Base-by-base conservation (phyloP, 64 coral and sea anemone genomes). In the Cladopsammia gracilis region DNA sequence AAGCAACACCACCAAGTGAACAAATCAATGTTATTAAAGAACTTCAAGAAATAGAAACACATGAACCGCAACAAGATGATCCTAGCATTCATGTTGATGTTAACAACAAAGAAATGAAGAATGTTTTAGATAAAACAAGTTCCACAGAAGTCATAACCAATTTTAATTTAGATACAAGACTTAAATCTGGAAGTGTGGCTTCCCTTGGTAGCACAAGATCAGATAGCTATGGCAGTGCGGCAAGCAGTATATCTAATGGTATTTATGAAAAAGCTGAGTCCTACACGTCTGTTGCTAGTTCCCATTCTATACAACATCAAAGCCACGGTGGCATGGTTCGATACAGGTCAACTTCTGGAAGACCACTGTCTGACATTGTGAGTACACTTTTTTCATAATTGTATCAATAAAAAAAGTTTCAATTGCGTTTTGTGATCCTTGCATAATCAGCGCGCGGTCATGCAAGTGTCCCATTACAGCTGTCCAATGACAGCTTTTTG, bases 41-140 rank as follows among this genome's bases (percentile, higher is more conserved):
- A 76, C 23, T 75, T 74, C 54, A 83, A 75, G 52, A 75, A 66
- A 62, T 12, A 48, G 12, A 16, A 82, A 14, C 19, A 8, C 64
- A n/a, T 13, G 11, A 20, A 16, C 44, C 2, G 44, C 54, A 74
- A 61, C n/a, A 66, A 7, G 82, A 88, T 76, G 86, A 94, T 58
- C 95, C 82, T 15, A 93, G 78, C 64, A 97, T 97, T 78, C 76
- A 95, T 50, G 88, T 99, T 12, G 98, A 99, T 91, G 81, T 56
- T 57, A 88, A 96, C 26, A 96, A 95, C 15, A 92, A 96, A 46
- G 98, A 99, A 71, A 99, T 99, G 98, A 99, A 87, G 45, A 79
- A 91, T 82, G 89, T 99, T 54, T 93, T 99, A 59, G 98, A 87
- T 18, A 96, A 91, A 94, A 88, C 91, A 45, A 99, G 86, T 77